Percentiles rank a stretch among this genome's conserved stretches.
Conservation (phyloP, 2,113 vertebrate genomes). For the Protobothrops flavoviridis region DNA sequence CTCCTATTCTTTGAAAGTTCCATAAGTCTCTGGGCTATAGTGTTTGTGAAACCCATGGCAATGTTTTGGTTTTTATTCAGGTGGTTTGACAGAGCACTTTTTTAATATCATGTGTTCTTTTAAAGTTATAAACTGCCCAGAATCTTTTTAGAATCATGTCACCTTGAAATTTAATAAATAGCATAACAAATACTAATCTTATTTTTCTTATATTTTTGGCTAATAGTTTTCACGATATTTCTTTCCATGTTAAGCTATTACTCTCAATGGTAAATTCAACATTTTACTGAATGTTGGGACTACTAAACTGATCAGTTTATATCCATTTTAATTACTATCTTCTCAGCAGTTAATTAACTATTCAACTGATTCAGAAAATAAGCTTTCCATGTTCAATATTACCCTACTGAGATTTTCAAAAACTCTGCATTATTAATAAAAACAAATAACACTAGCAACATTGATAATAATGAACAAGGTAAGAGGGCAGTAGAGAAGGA, state of each 20-base stretch:
- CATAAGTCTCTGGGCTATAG: background rate
- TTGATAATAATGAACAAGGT: background rate
- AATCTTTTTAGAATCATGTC: background rate
- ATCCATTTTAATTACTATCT: background rate
- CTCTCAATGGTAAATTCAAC: background rate
- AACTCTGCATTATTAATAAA: conserved; percentile 9
- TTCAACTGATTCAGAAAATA: background rate
- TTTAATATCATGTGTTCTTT: background rate
- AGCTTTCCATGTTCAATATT: background rate
- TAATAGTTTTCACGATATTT: background rate
- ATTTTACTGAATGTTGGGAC: background rate
- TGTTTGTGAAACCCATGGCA: background rate
- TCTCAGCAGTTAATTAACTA: background rate
- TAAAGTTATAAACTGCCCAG: background rate
- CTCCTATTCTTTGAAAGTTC: background rate
- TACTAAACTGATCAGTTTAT: background rate
- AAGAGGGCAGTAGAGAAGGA: background rate
- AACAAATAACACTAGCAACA: background rate
- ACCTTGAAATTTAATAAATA: background rate
- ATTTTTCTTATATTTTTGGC: background rate
- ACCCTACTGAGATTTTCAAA: background rate
- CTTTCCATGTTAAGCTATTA: background rate
- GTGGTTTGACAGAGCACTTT: background rate
- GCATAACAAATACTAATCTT: background rate
- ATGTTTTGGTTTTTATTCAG: background rate